Evolutionary conservation across 1,140 invertebrate genomes (phyloP).

Genomic region (Tetranychus urticae): DNA sequence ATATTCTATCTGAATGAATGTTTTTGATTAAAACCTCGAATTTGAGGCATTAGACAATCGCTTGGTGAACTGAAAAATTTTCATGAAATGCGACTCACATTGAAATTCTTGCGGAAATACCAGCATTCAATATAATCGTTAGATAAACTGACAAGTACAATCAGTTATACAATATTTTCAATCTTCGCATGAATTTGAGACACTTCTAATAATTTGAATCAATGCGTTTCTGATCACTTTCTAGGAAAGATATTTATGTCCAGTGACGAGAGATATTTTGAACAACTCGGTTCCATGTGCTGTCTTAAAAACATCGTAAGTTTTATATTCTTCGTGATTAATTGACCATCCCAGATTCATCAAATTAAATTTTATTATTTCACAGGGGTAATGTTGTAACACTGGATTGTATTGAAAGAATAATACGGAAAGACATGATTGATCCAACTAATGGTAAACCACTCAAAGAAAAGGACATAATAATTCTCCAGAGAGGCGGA

Average conservation of each 20-base stretch:
- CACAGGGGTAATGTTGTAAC: conserved; percentile 80
- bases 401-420: conserved; percentile 81
- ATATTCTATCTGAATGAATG: background rate
- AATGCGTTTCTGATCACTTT: background rate
- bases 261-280: conserved; percentile 83
- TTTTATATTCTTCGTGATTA: conserved; percentile 11
- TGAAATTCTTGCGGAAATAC: background rate
- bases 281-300: conserved; percentile 82
- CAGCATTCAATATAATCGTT: too few relatives aligned
- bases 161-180: too few relatives aligned
- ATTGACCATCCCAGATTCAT: background rate
- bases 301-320: conserved; percentile 67
- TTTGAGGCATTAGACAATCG: too few relatives aligned
- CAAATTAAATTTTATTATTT: conserved; percentile 10
- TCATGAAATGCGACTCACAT: too few relatives aligned
- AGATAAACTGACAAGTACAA: too few relatives aligned
- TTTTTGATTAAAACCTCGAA: background rate
- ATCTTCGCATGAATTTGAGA: too few relatives aligned
- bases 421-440: conserved; percentile 89
- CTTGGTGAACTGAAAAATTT: too few relatives aligned
- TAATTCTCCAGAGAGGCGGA: conserved; percentile 74
- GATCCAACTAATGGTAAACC: conserved; percentile 73
- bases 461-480: conserved; percentile 78
- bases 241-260: conserved; percentile 80
- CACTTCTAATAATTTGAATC: background rate